Evolutionary conservation across 2,888 invertebrate genomes (phyloP).

Genomic region (Abscondita cerata): DNA sequence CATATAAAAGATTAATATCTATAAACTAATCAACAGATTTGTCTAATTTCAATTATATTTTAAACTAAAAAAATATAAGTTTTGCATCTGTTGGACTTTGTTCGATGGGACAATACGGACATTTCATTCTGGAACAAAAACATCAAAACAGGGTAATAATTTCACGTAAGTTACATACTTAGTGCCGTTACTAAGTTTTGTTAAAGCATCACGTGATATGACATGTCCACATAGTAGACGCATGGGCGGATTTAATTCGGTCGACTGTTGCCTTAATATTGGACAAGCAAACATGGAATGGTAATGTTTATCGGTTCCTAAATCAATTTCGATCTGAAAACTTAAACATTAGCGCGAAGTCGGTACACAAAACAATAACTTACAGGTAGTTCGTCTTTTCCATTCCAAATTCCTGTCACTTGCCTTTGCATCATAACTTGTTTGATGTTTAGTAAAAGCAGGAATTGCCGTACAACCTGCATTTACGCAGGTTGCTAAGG

Average conservation of each 20-base stretch:
- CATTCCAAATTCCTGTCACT: constrained; percentile 94
- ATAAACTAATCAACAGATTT: constrained; percentile 27
- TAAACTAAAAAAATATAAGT: constrained; percentile 84
- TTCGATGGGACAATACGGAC: constrained; percentile 98
- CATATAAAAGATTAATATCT: constrained; percentile 29
- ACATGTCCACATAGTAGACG: constrained; percentile 97
- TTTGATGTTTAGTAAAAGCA: constrained; percentile 90
- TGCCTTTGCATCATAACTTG: constrained; percentile 89
- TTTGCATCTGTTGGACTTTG: constrained; percentile 92
- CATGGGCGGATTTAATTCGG: constrained; percentile 97
- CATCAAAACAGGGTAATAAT: not conserved
- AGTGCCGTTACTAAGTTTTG: constrained; percentile 90
- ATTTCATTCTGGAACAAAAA: constrained; percentile 83
- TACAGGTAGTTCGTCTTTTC: constrained; percentile 94
- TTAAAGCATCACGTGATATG: constrained; percentile 95
- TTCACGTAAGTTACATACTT: constrained; percentile 71
- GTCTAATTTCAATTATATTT: constrained; percentile 18
- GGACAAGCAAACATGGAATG: constrained; percentile 99
- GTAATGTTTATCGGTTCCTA: constrained; percentile 88
- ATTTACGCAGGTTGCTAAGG: constrained; percentile 89
- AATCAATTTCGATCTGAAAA: constrained; percentile 90
- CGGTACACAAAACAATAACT: too few relatives aligned
- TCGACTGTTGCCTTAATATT: constrained; percentile 94
- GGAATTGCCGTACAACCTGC: constrained; percentile 95
- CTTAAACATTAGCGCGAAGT: too few relatives aligned